Base-by-base conservation (phyloP, 2,797 vertebrate genomes). In the Sibirionetta formosa region DNA sequence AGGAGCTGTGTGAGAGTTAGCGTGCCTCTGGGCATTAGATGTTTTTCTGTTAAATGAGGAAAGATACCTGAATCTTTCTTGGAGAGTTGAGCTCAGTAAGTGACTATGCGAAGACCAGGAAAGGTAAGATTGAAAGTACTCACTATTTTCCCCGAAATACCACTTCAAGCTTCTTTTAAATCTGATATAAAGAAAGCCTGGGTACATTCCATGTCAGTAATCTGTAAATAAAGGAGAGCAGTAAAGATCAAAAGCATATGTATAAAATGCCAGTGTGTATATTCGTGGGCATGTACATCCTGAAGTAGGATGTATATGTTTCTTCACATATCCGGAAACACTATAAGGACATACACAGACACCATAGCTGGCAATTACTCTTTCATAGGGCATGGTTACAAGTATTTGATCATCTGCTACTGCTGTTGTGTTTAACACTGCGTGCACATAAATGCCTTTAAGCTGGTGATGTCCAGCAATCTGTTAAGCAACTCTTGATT, bases 81-180 rank as follows among this genome's bases (percentile, higher is more conserved):
- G 9, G 98, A 98, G 97, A 98, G 94, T 75, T 98, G 91, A 97
- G 96, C 78, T 96, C 97, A 76, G 78, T 98, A 89, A 96, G 96
- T 2, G 96, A 98, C 61, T 98, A 97, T 66, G 82, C 98, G 76
- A 96, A 97, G 38, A 97, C 95, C 76, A 98, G 98, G 69, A 98
- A 97, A 97, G 96, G 98, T 79, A 96, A 97, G 58, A 40, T 97
- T 80, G 97, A 98, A 98, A 98, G 97, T 98, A 90, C 84, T 91
- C 9, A 15, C 80, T 85, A 87, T 96, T 10, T 22, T 6, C 15
- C 22, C 31, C 76, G n/a, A 81, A 91, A 75, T 71, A 50, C 6
- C 68, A 14, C 5, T 85, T 63, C 26, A 60, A 35, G 18, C 15
- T 20, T 77, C 10, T 86, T 54, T 46, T 83, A 84, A 96, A 75